phyloP scores from a whole-genome alignment of 1,140 invertebrate genomes.

The Mycetomoellerius zeteki region DNA sequence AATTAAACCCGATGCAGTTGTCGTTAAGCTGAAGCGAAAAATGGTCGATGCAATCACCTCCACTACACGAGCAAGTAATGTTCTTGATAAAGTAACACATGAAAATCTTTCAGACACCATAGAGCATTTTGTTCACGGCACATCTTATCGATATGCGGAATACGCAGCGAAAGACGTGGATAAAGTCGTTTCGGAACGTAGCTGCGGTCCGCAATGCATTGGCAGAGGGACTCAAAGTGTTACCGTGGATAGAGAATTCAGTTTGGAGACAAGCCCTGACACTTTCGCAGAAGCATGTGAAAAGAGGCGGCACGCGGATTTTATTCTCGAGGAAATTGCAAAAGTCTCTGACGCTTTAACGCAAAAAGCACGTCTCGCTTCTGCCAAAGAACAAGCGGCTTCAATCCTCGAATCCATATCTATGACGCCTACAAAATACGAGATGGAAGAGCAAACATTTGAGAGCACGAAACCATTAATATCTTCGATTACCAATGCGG shows the following conservation, averaged over 20 bases:
- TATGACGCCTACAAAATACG: background rate
- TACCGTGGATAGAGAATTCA: background rate
- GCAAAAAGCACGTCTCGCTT: background rate
- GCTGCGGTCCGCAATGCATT: background rate
- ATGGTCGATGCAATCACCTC: background rate
- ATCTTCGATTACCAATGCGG: background rate
- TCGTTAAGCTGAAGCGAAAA: background rate
- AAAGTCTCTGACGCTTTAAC: background rate
- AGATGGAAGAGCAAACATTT: background rate
- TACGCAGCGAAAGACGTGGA: background rate
- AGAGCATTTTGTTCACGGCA: background rate
- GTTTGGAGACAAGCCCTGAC: slow-evolving; percentile 16
- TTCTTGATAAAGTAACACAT: background rate
- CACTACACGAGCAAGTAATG: background rate
- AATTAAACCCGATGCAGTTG: background rate
- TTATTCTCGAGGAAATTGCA: slow-evolving; percentile 25
- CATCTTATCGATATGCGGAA: background rate
- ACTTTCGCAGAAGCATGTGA: slow-evolving; percentile 2
- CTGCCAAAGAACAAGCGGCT: too few species aligned
- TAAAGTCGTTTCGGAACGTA: background rate
- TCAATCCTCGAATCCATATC: background rate
- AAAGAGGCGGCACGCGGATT: background rate
- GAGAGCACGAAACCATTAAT: background rate
- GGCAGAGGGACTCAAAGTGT: background rate
- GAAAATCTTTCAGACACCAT: background rate